Conservation (phyloP, 1,140 invertebrate species). For the Sipha flava region DNA sequence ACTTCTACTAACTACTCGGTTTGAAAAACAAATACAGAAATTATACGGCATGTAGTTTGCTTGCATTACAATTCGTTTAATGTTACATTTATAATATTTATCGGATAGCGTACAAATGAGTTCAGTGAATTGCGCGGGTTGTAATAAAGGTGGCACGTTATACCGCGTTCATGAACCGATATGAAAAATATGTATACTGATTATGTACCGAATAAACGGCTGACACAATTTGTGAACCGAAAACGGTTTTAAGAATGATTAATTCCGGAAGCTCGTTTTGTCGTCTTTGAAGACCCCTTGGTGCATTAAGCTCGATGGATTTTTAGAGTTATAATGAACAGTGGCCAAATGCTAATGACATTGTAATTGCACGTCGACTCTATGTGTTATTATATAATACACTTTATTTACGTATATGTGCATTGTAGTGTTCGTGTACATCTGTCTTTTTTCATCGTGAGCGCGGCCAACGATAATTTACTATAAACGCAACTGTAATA, state of each 20-base stretch:
- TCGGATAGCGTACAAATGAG: no score
- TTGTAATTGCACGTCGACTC: not conserved
- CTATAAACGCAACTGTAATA: not conserved
- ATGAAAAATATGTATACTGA: no score
- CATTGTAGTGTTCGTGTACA: not conserved
- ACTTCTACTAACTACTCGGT: no score
- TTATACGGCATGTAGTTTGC: no score
- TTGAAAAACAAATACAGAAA: no score
- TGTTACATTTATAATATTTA: no score
- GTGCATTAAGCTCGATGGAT: not conserved
- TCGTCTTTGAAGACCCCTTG: not conserved
- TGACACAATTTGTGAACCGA: not conserved
- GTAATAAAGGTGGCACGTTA: no score
- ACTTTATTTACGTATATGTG: not conserved
- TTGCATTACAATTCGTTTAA: no score
- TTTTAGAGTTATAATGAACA: not conserved
- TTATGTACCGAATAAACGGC: no score
- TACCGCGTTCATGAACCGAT: no score
- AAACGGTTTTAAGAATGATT: not conserved
- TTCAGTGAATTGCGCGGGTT: no score
- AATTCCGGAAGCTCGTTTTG: constrained; percentile 1
- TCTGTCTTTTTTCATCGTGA: not conserved
- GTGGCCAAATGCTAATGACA: constrained; percentile 9
- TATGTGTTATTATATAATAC: not conserved
- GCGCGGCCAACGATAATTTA: not conserved